phyloP scores from a whole-genome alignment of 2,113 vertebrate genomes.

The Orientallactaga bullata region DNA sequence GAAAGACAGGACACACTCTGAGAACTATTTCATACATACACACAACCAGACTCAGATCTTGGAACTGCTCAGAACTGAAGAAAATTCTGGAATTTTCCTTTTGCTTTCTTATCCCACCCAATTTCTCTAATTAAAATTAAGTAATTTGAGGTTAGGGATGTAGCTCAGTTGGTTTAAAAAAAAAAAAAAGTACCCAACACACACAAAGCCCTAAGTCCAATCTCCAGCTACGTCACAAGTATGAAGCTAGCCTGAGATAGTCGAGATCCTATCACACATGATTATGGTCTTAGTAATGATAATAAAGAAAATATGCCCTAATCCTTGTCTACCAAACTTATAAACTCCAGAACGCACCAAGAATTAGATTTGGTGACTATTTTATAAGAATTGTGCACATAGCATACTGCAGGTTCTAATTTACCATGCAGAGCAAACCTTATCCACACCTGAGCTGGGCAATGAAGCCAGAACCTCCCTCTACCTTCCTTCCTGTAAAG shows the following conservation, averaged over 20 bases:
- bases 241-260: no score
- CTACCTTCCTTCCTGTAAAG: neutral
- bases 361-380: neutral
- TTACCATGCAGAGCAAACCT: neutral
- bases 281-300: no score
- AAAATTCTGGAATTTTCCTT: neutral
- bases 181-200: no score
- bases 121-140: neutral
- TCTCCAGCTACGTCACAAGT: no score
- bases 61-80: slow-evolving; percentile 1
- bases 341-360: neutral
- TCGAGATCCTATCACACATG: no score
- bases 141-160: no score
- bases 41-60: neutral
- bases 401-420: neutral
- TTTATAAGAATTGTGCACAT: neutral
- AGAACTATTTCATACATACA: neutral
- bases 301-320: neutral
- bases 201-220: no score
- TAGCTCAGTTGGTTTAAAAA: no score
- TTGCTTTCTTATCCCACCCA: neutral
- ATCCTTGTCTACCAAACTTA: neutral
- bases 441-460: neutral
- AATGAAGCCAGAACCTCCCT: slow-evolving; percentile 33
- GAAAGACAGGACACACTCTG: neutral